phyloP scores from a whole-genome alignment of 2,113 vertebrate species.

The Crotalus helleri region DNA sequence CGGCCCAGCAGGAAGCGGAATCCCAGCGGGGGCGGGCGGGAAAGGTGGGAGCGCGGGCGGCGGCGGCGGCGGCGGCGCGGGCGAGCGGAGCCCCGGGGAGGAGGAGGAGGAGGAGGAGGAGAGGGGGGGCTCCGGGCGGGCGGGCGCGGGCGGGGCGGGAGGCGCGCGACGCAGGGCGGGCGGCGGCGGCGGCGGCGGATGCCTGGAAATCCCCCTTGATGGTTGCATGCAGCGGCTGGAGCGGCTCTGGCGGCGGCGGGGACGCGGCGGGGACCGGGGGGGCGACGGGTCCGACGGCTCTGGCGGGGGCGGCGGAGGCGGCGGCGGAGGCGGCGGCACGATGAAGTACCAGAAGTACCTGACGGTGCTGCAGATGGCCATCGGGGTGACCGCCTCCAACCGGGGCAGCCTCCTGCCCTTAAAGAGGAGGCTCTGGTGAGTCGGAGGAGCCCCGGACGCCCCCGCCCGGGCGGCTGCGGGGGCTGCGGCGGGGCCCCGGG shows the following conservation, averaged over 20 bases:
- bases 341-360: slow-evolving; percentile 99
- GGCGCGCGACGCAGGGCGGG: slow-evolving; percentile 74
- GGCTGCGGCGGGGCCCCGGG: not conserved
- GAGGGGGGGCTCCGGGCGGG: slow-evolving; percentile 37
- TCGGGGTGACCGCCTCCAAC: slow-evolving; percentile 97
- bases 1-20: not conserved
- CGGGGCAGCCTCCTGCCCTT: slow-evolving; percentile 93
- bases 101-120: slow-evolving; percentile 38
- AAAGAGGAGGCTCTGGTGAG: slow-evolving; percentile 97
- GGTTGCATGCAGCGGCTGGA: slow-evolving; percentile 90
- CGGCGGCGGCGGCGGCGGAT: slow-evolving; percentile 62
- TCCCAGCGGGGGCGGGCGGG: not conserved
- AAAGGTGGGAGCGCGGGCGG: slow-evolving; percentile 32
- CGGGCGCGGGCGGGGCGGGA: slow-evolving; percentile 25
- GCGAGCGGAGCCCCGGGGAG: slow-evolving; percentile 15
- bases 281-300: slow-evolving; percentile 82
- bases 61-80: not conserved
- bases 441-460: slow-evolving; percentile 69
- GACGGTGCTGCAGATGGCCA: slow-evolving; percentile 98
- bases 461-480: not conserved
- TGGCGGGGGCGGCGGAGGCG: slow-evolving; percentile 73
- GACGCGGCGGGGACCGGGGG: slow-evolving; percentile 79
- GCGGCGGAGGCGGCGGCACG: slow-evolving; percentile 78
- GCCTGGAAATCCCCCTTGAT: slow-evolving; percentile 83
- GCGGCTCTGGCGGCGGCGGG: slow-evolving; percentile 80